These are phyloP conservation scores for Tetrax tetrax DNA, from an alignment of 2,113 vertebrate genomes.

Conservation along the genomic window DNA sequence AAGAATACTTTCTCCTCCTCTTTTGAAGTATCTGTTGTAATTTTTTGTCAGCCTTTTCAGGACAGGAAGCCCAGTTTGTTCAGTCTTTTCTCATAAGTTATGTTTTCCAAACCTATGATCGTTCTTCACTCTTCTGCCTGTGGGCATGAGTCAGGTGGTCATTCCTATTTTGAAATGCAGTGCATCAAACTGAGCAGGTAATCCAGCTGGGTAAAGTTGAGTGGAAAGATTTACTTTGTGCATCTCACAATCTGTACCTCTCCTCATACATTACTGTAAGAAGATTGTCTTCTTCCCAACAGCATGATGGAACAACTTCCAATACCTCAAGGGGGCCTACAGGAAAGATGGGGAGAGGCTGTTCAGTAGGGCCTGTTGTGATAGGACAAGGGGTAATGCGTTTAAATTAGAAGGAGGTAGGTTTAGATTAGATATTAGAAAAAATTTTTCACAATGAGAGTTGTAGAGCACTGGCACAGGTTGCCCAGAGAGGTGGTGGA, in stretches of 20 bases:
- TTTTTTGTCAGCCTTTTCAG: background rate
- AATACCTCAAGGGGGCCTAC: too few species aligned
- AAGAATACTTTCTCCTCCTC: background rate
- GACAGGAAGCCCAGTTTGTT: background rate
- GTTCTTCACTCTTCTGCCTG: background rate
- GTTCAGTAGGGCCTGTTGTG: too few species aligned
- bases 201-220: background rate
- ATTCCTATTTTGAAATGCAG: background rate
- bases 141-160: background rate
- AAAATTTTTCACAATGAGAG: too few species aligned
- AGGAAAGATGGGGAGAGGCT: too few species aligned
- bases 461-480: too few species aligned
- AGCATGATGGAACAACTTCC: background rate
- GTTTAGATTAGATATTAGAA: too few species aligned
- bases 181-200: background rate
- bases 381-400: too few species aligned
- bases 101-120: background rate
- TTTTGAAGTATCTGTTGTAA: background rate
- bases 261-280: background rate
- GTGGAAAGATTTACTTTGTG: background rate
- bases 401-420: too few species aligned
- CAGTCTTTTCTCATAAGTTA: background rate
- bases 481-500: too few species aligned
- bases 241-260: background rate
- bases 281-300: background rate